Evolutionary conservation across 2,113 vertebrate genomes (phyloP).

Genomic region (Trachemys scripta): DNA sequence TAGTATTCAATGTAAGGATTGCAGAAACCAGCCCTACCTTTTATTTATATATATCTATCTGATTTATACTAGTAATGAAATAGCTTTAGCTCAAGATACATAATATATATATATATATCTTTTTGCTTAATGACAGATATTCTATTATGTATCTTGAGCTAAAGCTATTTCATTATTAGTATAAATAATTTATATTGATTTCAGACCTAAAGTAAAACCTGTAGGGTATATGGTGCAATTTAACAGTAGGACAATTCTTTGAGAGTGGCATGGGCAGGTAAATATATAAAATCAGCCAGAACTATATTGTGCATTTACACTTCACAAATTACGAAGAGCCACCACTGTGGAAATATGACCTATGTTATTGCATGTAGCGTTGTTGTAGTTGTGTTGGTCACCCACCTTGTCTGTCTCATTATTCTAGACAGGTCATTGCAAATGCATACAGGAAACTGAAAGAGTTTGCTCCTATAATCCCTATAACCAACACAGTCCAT

Average conservation of each 20-base stretch:
- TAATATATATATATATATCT: too few relatives aligned
- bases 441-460: neutral
- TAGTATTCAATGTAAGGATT: neutral
- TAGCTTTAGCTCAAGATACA: too few relatives aligned
- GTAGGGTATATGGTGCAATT: neutral
- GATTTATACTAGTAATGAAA: too few relatives aligned
- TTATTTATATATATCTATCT: neutral
- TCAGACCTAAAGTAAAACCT: neutral
- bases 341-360: neutral
- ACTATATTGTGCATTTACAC: slow-evolving; percentile 4
- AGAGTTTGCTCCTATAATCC: neutral
- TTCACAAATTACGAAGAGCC: neutral
- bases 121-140: neutral
- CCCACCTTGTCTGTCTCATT: neutral
- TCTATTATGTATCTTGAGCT: neutral
- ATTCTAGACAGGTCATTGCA: neutral
- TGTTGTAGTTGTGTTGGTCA: neutral
- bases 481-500: fast-evolving
- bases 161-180: neutral
- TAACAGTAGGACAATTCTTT: neutral
- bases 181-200: neutral
- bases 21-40: neutral
- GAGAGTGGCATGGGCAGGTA: neutral
- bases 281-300: neutral
- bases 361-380: neutral